Base-by-base conservation (phyloP, 2,113 vertebrate genomes). In the Gambusia affinis region DNA sequence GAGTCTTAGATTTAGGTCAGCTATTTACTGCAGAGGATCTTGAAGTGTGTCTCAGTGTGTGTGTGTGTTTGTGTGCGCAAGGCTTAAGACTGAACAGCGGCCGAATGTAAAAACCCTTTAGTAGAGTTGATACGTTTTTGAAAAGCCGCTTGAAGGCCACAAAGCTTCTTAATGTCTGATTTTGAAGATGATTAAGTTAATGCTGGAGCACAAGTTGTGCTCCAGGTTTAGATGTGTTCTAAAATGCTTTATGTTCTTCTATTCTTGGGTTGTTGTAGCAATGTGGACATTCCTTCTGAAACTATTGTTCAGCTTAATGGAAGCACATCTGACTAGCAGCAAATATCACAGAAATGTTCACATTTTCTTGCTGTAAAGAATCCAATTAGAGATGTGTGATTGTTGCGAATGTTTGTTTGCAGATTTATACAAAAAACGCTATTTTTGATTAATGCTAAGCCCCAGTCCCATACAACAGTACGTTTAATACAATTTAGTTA, bases 1-100 rank as follows among this genome's bases (percentile, higher is more conserved):
- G 75, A 88, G 80, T 72, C 75, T 30, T 71, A 89, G 90, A 92
- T 89, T 90, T 91, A 86, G 89, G 90, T 93, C 90, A 89, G 81
- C 80, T 90, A 82, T 89, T 89, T 90, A 88, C 86, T 83, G 89
- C 82, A 60, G 82, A 79, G 85, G 81, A 82, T 87, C 81, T 76
- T 75, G 54, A 72, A 77, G 77, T 83, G 64, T 70, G 51, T 76
- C 35, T 37, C 35, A 11, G 35, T 37, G 39, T 73, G 68, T 83
- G 78, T 71, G 64, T n/a, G 70, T 57, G 70, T 57, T 44, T 57
- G 64, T 39, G 31, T 60, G 64, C 28, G 39, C n/a, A n/a, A 31
- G 83, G 80, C 83, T 91, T 89, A 91, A 76, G 37, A 24, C 66
- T 12, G 24, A 86, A 51, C 73, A 64, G 64, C 57, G 22, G 75